Conservation (phyloP, 2,888 invertebrate species). For the Acronicta leporina region DNA sequence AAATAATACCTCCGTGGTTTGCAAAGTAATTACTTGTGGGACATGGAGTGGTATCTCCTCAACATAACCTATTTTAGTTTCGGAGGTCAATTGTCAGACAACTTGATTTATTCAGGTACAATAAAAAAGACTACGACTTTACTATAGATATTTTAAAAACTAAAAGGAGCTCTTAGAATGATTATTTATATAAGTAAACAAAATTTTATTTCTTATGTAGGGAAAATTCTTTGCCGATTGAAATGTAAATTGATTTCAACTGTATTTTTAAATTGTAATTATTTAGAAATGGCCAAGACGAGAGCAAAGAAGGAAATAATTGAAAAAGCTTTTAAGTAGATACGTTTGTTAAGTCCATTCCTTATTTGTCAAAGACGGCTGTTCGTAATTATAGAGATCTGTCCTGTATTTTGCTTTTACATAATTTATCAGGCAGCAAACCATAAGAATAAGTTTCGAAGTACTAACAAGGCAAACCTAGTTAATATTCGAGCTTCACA, state of each 20-base stretch:
- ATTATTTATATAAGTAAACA: too few relatives aligned
- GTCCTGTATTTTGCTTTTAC: background rate
- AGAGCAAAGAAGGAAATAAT: slow-evolving; percentile 10
- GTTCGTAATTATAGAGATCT: background rate
- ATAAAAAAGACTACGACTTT: slow-evolving; percentile 28
- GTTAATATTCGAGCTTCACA: slow-evolving; percentile 38
- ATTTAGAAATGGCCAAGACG: background rate
- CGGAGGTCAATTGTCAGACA: slow-evolving; percentile 23
- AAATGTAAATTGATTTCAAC: background rate
- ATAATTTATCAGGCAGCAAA: slow-evolving; percentile 19
- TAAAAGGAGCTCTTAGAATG: too few relatives aligned
- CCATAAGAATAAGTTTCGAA: slow-evolving; percentile 25
- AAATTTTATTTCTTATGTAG: too few relatives aligned
- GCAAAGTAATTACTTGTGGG: slow-evolving; percentile 53
- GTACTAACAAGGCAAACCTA: slow-evolving; percentile 23
- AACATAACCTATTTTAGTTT: slow-evolving; percentile 35
- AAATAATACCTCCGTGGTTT: slow-evolving; percentile 37
- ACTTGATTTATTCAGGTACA: slow-evolving; percentile 36
- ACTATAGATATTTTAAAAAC: slow-evolving; percentile 16
- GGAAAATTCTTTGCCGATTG: too few relatives aligned
- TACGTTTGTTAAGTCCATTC: slow-evolving; percentile 1
- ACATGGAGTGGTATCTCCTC: slow-evolving; percentile 34
- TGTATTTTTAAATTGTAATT: too few relatives aligned
- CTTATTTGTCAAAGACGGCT: slow-evolving; percentile 6
- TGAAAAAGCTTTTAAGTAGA: slow-evolving; percentile 25